phyloP scores from a whole-genome alignment of 2,888 invertebrate genomes.

The Lapara coniferarum region DNA sequence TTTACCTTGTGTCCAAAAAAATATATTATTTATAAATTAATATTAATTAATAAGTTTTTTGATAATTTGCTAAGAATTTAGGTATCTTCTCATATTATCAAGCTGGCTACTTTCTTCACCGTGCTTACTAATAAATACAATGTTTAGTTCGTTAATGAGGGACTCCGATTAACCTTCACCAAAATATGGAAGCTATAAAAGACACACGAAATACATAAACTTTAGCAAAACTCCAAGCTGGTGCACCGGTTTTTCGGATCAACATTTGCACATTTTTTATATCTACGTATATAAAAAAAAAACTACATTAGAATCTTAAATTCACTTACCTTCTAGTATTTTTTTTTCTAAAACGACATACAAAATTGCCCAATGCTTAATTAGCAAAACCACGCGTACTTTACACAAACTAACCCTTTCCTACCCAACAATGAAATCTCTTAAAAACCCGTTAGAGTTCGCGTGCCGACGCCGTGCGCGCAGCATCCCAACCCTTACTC shows the following conservation, averaged over 20 bases:
- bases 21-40: too few species aligned
- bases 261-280: too few species aligned
- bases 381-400: conserved; percentile 18
- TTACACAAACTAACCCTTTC: conserved; percentile 40
- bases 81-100: background rate
- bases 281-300: too few species aligned
- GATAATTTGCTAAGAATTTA: background rate
- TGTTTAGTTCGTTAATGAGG: conserved; percentile 2
- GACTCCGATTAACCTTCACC: conserved; percentile 4
- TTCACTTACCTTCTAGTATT: too few species aligned
- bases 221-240: background rate
- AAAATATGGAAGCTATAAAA: conserved; percentile 14
- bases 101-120: background rate
- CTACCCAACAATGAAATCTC: conserved; percentile 34
- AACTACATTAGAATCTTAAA: too few species aligned
- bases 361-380: too few species aligned
- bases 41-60: too few species aligned
- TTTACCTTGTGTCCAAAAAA: too few species aligned
- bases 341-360: too few species aligned
- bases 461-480: conserved; percentile 58
- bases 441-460: conserved; percentile 46
- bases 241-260: background rate
- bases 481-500: conserved; percentile 68
- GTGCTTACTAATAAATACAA: background rate
- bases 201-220: conserved; percentile 10